Percentiles rank a stretch among this genome's conserved stretches.
phyloP scores from a whole-genome alignment of 2,888 invertebrate species.

The Caradrina kadenii region DNA sequence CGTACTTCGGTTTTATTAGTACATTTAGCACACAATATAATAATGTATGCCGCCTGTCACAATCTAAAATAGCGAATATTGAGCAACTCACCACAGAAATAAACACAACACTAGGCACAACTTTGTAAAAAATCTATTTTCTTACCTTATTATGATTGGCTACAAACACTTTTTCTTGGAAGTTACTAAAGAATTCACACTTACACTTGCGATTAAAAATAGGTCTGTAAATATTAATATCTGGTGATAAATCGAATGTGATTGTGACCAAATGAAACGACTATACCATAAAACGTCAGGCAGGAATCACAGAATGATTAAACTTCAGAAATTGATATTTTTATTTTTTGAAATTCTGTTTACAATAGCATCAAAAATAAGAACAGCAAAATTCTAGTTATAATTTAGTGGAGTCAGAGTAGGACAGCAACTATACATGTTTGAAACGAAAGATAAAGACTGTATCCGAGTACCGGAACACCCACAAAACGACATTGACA shows the following conservation, averaged over 20 bases:
- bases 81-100: constrained; percentile 67
- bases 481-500: constrained; percentile 26
- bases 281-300: constrained; percentile 5
- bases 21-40: constrained; percentile 42
- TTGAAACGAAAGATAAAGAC: background rate
- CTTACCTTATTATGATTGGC: constrained; percentile 43
- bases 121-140: constrained; percentile 20
- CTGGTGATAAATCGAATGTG: constrained; percentile 52
- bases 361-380: constrained; percentile 29
- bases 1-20: constrained; percentile 10
- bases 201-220: constrained; percentile 36
- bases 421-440: background rate
- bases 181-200: constrained; percentile 17
- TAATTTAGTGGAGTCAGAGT: constrained; percentile 6
- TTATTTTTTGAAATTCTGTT: constrained; percentile 9
- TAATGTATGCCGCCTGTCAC: constrained; percentile 71
- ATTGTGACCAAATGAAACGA: background rate
- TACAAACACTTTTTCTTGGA: constrained; percentile 39
- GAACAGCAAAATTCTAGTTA: constrained; percentile 8
- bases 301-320: background rate
- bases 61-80: constrained; percentile 85
- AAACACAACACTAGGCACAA: constrained; percentile 49
- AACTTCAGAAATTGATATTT: constrained; percentile 36
- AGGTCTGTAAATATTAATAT: constrained; percentile 63
- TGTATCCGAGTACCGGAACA: background rate